Evolutionary conservation across 92 coral and sea anemone species (phyloP).

Genomic region (Scolanthus callimorphus): DNA sequence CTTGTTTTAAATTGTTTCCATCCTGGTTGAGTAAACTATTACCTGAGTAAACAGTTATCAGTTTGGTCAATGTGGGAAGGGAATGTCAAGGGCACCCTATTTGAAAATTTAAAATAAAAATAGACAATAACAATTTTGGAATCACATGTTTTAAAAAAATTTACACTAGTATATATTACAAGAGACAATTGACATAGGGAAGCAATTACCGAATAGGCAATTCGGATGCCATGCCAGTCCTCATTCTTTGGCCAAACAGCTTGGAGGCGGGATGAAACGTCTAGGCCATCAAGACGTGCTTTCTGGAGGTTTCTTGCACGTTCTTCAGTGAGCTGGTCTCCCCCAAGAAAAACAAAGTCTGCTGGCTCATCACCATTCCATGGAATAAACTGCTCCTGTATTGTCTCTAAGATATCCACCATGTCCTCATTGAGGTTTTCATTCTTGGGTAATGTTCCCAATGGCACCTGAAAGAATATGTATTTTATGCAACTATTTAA

Average conservation of each 20-base stretch:
- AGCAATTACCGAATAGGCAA: constrained; percentile 55
- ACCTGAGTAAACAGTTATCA: too few relatives aligned
- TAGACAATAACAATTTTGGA: too few relatives aligned
- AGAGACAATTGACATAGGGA: too few relatives aligned
- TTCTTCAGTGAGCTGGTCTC: constrained; percentile 60
- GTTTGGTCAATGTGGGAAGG: too few relatives aligned
- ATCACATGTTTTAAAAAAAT: too few relatives aligned
- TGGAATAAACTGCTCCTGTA: constrained; percentile 49
- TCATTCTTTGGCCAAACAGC: constrained; percentile 63
- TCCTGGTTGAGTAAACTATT: too few relatives aligned
- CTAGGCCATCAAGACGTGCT: constrained; percentile 45
- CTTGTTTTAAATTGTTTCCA: too few relatives aligned
- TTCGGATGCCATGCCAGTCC: constrained; percentile 68
- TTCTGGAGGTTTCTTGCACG: constrained; percentile 57
- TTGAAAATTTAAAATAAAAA: too few relatives aligned
- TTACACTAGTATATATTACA: too few relatives aligned
- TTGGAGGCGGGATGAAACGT: constrained; percentile 23
- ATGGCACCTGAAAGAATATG: constrained; percentile 33
- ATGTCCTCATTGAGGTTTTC: constrained; percentile 56
- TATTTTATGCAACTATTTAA: too few relatives aligned
- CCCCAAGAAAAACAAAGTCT: constrained; percentile 43
- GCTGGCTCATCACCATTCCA: constrained; percentile 12
- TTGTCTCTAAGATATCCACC: constrained; percentile 46
- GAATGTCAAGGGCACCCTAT: too few relatives aligned
- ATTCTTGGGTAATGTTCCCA: constrained; percentile 50